A percentile compares a stretch with the other conserved stretches of the same genome.
phyloP scores from a whole-genome alignment of 2,113 vertebrate species.

The Perca schrenkii region DNA sequence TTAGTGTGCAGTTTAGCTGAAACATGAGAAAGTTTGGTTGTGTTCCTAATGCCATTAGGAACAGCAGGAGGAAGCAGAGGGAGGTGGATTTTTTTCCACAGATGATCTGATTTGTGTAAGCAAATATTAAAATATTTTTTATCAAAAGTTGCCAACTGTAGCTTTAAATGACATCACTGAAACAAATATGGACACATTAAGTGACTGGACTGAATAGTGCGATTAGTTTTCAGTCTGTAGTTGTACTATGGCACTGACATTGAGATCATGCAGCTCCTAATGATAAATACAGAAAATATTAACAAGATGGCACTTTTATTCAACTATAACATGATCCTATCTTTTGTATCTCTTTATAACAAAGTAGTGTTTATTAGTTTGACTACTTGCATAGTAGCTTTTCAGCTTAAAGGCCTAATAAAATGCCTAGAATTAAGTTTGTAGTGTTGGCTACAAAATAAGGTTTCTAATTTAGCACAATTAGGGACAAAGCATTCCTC shows the following conservation, averaged over 20 bases:
- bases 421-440: not conserved
- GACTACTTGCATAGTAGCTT: not conserved
- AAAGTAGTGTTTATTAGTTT: not conserved
- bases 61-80: no score
- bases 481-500: not conserved
- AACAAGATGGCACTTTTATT: conserved; percentile 24
- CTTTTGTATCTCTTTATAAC: not conserved
- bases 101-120: no score
- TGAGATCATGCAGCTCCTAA: conserved; percentile 6
- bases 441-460: conserved; percentile 6
- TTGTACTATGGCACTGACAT: conserved; percentile 40
- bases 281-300: conserved; percentile 40
- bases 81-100: no score
- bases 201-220: not conserved
- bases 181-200: conserved; percentile 6
- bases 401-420: not conserved
- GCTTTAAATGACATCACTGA: conserved; percentile 5
- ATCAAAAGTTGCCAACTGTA: no score
- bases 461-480: conserved; percentile 8
- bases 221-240: conserved; percentile 44
- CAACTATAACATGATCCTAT: not conserved
- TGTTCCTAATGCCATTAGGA: no score
- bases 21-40: no score
- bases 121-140: no score
- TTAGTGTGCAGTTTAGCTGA: no score